Base-by-base conservation (phyloP, 2,113 vertebrate genomes). In the Phrynocephalus versicolor region DNA sequence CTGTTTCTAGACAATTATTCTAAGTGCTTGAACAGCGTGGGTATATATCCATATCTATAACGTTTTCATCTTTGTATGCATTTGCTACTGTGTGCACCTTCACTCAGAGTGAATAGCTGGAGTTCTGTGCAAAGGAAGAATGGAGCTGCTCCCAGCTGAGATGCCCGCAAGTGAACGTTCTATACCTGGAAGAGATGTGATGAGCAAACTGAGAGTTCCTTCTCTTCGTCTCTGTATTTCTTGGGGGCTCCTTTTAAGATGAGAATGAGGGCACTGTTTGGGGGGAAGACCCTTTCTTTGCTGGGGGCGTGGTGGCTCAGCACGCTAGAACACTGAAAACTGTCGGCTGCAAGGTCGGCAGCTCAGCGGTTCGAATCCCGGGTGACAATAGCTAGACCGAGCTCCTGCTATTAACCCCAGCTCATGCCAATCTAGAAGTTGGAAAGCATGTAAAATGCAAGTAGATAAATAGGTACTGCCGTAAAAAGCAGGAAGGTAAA, bases 21-120 rank as follows among this genome's bases (percentile, higher is more conserved):
- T 82, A 85, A 77, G 86, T 91, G 45, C n/a, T 91, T 91, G 89
- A 65, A 76, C 85, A 89, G 13, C 85, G 87, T 77, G 86, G 83
- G 84, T 76, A 51, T 88, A 88, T 67, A 84, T 84, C 62, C 85
- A 2, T 69, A 25, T 79, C 45, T 55, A 57, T n/a, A n/a, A n/a
- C n/a, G n/a, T n/a, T 51, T 51, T 10, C 5, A 51, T 5, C 10
- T 51, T 51, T 51, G 10, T 60, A 21, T 60, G 27, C 27, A 65
- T 65, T 6, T 65, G 23, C 21, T 27, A 60, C 79, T 83, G 67
- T n/a, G 30, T 77, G n/a, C 67, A 23, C 73, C 79, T 76, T 13
- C 25, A 30, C 64, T 9, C 8, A 65, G 27, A 65, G 25, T 82
- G 89, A 88, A 82, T 76, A 81, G 33, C 37, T 85, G 55, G 18